Conservation (phyloP, 2,113 vertebrate genomes). For the Serinus canaria region DNA sequence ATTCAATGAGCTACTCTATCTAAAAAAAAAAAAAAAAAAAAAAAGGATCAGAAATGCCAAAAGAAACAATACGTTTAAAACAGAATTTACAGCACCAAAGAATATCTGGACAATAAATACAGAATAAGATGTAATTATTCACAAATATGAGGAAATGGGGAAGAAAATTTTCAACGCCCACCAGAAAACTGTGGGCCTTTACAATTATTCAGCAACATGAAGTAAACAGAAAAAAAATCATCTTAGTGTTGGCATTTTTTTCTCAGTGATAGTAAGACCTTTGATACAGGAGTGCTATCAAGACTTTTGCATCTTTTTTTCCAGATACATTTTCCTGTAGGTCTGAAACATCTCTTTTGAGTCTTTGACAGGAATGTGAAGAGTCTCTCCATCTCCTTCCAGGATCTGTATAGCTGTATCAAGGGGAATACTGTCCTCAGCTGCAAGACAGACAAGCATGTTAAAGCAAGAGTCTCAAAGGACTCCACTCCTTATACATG, state of each 20-base stretch:
- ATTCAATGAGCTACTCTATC: not conserved
- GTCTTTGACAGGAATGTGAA: slow-evolving; percentile 55
- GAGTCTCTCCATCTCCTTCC: slow-evolving; percentile 50
- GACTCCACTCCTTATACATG: not conserved
- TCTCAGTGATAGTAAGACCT: not conserved
- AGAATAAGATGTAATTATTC: not conserved
- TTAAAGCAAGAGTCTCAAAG: not conserved
- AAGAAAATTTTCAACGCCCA: not conserved
- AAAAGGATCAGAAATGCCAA: not conserved
- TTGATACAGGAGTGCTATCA: slow-evolving; percentile 28
- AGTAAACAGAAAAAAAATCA: not conserved
- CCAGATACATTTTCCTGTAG: slow-evolving; percentile 74
- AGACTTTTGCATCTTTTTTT: slow-evolving; percentile 72
- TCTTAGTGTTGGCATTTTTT: not conserved
- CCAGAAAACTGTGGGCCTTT: not conserved
- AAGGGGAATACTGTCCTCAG: slow-evolving; percentile 54
- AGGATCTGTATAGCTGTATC: slow-evolving; percentile 61
- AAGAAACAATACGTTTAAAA: not conserved
- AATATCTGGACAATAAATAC: not conserved
- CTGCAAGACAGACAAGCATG: slow-evolving; percentile 43
- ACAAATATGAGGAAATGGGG: not conserved
- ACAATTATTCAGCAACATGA: not conserved
- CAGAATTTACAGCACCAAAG: not conserved
- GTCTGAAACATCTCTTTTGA: slow-evolving; percentile 72
- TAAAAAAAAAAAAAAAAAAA: not conserved